Evolutionary conservation across 2,113 vertebrate genomes (phyloP).

Genomic region (Varanus salvator): DNA sequence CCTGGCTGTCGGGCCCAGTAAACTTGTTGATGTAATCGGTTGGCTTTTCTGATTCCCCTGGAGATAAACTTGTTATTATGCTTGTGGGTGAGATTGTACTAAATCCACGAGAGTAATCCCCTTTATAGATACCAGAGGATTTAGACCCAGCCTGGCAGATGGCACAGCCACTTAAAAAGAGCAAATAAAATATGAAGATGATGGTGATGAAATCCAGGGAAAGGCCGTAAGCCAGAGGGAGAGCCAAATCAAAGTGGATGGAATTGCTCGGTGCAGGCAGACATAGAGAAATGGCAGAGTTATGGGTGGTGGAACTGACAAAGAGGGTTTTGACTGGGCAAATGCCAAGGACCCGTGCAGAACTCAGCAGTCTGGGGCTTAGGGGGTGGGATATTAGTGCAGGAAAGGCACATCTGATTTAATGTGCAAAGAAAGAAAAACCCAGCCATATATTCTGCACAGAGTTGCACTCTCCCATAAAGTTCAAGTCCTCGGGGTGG

Average conservation of each 20-base stretch:
- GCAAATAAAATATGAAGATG: constrained; percentile 47
- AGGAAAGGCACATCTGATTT: not conserved
- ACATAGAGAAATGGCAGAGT: constrained; percentile 3
- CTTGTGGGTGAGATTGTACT: constrained; percentile 36
- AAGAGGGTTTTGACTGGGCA: not conserved
- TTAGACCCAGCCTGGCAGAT: constrained; percentile 55
- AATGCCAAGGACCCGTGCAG: not conserved
- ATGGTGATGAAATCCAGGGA: constrained; percentile 26
- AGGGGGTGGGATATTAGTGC: not conserved
- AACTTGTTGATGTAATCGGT: constrained; percentile 33
- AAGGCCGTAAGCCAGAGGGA: constrained; percentile 8
- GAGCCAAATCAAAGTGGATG: not conserved
- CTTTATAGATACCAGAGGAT: constrained; percentile 50
- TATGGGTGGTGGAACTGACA: not conserved
- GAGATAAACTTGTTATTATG: not conserved
- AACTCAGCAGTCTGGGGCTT: not conserved
- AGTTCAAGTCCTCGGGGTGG: not conserved
- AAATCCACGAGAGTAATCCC: constrained; percentile 50
- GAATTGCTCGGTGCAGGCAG: not conserved
- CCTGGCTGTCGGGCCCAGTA: too few relatives aligned
- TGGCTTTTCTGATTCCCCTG: constrained; percentile 47
- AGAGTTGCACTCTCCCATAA: not conserved
- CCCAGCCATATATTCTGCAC: not conserved
- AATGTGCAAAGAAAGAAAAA: not conserved
- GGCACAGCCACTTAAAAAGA: constrained; percentile 50